phyloP scores from a whole-genome alignment of 2,888 invertebrate genomes.

The Ophion ventricosus region DNA sequence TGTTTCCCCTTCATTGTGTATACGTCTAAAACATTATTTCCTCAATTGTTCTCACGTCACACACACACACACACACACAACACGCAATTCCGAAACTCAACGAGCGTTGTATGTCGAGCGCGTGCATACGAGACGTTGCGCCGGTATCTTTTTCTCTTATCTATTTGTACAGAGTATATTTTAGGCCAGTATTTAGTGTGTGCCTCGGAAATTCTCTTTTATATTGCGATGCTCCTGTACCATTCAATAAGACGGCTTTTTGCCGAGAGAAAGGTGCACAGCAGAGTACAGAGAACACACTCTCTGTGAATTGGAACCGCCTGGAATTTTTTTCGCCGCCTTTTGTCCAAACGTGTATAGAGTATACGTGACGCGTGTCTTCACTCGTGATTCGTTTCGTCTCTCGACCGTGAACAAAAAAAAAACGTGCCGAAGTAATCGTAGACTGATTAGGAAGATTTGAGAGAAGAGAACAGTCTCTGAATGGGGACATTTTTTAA shows the following conservation, averaged over 20 bases:
- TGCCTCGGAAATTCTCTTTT: constrained; percentile 28
- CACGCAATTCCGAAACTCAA: not conserved
- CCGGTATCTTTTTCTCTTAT: constrained; percentile 2
- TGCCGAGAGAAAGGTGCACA: constrained; percentile 54
- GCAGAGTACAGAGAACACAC: constrained; percentile 24
- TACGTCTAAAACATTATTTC: not conserved
- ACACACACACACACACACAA: not conserved
- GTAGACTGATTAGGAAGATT: not conserved
- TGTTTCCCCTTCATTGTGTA: not conserved
- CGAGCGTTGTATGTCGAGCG: not conserved
- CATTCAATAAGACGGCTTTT: constrained; percentile 27
- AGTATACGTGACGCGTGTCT: not conserved
- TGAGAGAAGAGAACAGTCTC: not conserved
- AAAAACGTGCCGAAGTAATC: not conserved
- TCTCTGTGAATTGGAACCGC: constrained; percentile 58
- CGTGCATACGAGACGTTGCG: not conserved
- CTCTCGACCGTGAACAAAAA: constrained; percentile 16
- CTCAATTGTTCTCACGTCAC: not conserved
- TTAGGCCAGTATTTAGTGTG: constrained; percentile 15
- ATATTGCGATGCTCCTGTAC: constrained; percentile 43
- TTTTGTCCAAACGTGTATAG: constrained; percentile 7
- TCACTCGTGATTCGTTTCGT: constrained; percentile 10
- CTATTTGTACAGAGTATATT: not conserved
- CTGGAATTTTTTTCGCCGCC: not conserved
- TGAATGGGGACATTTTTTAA: too few relatives aligned